phyloP scores from a whole-genome alignment of 1,140 invertebrate species.

The Drosophila sulfurigaster region DNA sequence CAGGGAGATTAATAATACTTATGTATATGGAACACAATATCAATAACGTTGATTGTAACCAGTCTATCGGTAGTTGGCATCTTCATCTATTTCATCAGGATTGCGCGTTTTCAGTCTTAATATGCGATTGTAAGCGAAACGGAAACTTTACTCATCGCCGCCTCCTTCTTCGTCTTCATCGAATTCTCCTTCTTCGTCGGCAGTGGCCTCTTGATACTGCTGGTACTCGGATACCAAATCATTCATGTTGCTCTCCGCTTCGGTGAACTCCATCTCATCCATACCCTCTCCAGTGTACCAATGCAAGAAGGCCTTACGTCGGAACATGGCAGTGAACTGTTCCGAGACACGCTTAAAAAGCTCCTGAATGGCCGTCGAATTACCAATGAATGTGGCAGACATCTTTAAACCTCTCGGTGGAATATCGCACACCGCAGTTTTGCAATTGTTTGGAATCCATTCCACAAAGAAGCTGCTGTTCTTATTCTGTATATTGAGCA shows the following conservation, averaged over 20 bases:
- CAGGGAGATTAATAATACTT: conserved; percentile 1
- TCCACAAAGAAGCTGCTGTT: conserved; percentile 93
- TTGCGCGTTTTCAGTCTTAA: not conserved
- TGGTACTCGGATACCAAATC: conserved; percentile 95
- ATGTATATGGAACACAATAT: conserved; percentile 19
- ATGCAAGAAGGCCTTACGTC: conserved; percentile 92
- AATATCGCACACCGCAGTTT: conserved; percentile 91
- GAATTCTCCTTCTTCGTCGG: conserved; percentile 89
- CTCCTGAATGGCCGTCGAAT: conserved; percentile 90
- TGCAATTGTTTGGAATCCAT: conserved; percentile 93
- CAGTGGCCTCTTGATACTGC: conserved; percentile 93
- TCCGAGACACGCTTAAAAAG: conserved; percentile 89
- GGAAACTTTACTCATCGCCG: conserved; percentile 83
- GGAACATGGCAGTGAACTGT: conserved; percentile 90
- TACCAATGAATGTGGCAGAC: conserved; percentile 90
- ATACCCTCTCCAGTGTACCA: conserved; percentile 94
- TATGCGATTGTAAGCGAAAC: not conserved
- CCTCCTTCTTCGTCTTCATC: conserved; percentile 88
- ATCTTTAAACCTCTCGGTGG: conserved; percentile 90
- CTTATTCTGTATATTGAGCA: conserved; percentile 93
- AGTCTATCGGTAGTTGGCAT: conserved; percentile 19
- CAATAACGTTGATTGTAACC: conserved; percentile 1
- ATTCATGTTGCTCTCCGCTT: conserved; percentile 92
- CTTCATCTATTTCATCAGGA: not conserved
- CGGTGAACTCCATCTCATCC: conserved; percentile 94